These are phyloP conservation scores for Brachyhypopomus gauderio DNA, from an alignment of 2,113 vertebrate genomes.

Conservation along the genomic window DNA sequence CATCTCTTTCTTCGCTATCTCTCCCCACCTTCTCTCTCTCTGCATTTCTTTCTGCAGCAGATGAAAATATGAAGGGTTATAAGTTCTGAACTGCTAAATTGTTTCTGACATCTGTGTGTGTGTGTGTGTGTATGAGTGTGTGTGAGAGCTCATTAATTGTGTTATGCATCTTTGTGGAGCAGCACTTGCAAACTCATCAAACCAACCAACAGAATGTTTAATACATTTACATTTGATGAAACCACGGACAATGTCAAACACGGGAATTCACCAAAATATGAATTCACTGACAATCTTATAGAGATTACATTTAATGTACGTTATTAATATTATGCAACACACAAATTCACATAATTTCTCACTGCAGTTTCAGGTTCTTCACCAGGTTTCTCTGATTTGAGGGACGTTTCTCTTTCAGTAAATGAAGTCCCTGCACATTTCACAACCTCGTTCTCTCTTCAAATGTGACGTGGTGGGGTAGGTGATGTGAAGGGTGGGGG, in stretches of 20 bases:
- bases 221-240: neutral
- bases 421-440: no score
- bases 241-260: neutral
- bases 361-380: no score
- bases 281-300: neutral
- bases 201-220: constrained; percentile 19
- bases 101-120: constrained; percentile 36
- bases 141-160: constrained; percentile 39
- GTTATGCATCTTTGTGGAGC: constrained; percentile 19
- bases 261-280: neutral
- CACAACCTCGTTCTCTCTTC: no score
- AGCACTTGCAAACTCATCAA: constrained; percentile 2
- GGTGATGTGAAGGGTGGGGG: no score
- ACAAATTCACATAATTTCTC: no score
- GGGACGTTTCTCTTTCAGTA: no score
- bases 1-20: neutral
- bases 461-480: no score
- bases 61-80: constrained; percentile 39
- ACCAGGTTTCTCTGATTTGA: no score
- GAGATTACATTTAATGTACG: neutral
- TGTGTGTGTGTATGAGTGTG: constrained; percentile 50
- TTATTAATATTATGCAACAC: neutral
- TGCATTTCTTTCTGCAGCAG: constrained; percentile 1
- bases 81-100: constrained; percentile 37
- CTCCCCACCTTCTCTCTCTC: neutral